Percentiles rank a stretch among this genome's conserved stretches.
Conservation (phyloP, 2,888 invertebrate genomes). For the Andrena chrysosceles region DNA sequence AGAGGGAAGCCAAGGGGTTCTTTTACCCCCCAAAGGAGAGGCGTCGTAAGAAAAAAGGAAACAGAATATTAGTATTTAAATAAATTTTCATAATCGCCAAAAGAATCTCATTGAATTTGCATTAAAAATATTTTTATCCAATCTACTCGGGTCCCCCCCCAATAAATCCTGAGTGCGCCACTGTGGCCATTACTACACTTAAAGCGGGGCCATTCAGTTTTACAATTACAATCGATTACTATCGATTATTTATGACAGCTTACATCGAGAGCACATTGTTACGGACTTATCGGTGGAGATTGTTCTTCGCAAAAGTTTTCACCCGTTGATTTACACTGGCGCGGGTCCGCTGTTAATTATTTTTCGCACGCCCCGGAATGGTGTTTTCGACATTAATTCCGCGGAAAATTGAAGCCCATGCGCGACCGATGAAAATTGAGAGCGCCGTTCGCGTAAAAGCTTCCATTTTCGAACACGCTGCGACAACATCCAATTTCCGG, state of each 20-base stretch:
- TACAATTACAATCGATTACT: background rate
- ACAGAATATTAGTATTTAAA: no score
- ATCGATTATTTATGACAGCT: background rate
- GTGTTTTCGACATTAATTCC: constrained; percentile 6
- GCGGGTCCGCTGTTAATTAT: background rate
- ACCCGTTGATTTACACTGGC: background rate
- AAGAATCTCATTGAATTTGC: no score
- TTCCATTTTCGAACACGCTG: constrained; percentile 4
- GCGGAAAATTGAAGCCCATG: background rate
- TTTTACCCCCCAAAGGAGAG: no score
- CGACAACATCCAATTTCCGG: background rate
- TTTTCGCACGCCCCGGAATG: background rate
- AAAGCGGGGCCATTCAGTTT: background rate
- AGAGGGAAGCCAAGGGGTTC: no score
- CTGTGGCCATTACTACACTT: background rate
- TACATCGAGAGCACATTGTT: background rate
- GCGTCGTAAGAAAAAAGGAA: no score
- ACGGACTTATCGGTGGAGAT: background rate
- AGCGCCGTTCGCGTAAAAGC: background rate
- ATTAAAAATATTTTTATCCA: no score
- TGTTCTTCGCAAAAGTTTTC: background rate
- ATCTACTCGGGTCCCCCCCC: no score
- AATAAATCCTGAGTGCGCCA: no score
- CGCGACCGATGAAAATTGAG: background rate
- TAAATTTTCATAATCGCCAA: no score